Conservation (phyloP, 2,113 vertebrate species). For the Accipiter cooperii region DNA sequence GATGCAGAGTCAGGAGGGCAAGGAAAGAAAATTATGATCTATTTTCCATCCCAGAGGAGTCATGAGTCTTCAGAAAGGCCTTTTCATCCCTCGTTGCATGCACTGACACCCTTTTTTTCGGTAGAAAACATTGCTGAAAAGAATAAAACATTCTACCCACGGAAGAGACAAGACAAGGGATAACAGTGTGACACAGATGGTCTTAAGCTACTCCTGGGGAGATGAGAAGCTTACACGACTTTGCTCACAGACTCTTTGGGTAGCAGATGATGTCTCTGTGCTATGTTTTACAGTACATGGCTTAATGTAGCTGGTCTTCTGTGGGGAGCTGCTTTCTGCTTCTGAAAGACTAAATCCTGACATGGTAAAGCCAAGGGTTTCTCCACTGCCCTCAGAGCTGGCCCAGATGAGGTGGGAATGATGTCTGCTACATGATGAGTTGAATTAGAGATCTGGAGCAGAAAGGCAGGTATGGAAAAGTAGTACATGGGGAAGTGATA, state of each 20-base stretch:
- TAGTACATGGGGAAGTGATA: not conserved
- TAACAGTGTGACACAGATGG: not conserved
- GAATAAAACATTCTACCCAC: not conserved
- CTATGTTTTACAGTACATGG: not conserved
- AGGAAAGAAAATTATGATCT: not conserved
- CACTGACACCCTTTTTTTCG: not conserved
- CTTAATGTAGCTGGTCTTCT: not conserved
- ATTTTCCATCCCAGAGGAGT: not conserved
- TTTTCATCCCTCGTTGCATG: not conserved
- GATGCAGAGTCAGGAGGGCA: not conserved
- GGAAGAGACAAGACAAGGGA: not conserved
- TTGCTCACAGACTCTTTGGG: not conserved
- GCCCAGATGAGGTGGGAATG: not conserved
- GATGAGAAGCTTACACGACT: not conserved
- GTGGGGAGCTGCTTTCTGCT: not conserved
- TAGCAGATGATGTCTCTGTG: not conserved
- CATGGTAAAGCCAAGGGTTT: not conserved
- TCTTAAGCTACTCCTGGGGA: not conserved
- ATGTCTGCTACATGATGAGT: not conserved
- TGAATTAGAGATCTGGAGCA: not conserved
- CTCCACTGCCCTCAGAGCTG: not conserved
- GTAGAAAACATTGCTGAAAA: not conserved
- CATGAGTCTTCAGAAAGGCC: not conserved
- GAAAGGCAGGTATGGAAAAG: not conserved
- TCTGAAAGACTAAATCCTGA: not conserved